Evolutionary conservation across 2,888 invertebrate genomes (phyloP), one percentile per base, ranked within the genome.

Genomic region (Perizoma flavofasciatum): DNA sequence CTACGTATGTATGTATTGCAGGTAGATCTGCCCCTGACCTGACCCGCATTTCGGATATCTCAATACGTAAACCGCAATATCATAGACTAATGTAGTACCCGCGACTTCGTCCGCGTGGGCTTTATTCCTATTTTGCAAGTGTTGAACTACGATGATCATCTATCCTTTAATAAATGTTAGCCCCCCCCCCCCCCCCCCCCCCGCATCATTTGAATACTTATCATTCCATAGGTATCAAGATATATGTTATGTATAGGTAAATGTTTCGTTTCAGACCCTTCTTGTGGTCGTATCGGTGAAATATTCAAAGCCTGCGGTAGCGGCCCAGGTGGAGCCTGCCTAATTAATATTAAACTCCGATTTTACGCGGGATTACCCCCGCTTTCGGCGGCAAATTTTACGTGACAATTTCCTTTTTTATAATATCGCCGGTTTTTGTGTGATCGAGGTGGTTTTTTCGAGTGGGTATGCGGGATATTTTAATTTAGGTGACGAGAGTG

Each of bases 341-440:
- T 78, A 82, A 83, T 83, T 82, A 83, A 82, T 83, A 81, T 80
- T 82, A 73, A 81, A 78, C 70, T 70, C 63, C 62, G 70, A 75
- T 76, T 72, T 69, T 72, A 74, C 70, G 65, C 64, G 45, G 64
- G 65, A 61, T 66, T 63, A 67, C 70, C 63, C 68, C 55, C 63
- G 67, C 58, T 68, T 68, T 66, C 40, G 61, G 55, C 66, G 63
- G 57, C 63, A 56, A 65, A 65, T 62, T 65, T 65, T 59, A 49
- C 50, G 59, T 61, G 63, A 62, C 66, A 66, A 64, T 65, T 68
- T 65, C 57, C 50, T 57, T 59, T 59, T 66, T 67, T 65, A 65
- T 66, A 57, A 60, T 56, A 49, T 46, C 48, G 11, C 49, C 49
- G 34, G 55, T 65, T 60, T 61, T 55, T 59, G 44, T 61, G 47